Evolutionary conservation across 2,797 vertebrate genomes (phyloP).

Genomic region (Cryptoblepharus egeriae): DNA sequence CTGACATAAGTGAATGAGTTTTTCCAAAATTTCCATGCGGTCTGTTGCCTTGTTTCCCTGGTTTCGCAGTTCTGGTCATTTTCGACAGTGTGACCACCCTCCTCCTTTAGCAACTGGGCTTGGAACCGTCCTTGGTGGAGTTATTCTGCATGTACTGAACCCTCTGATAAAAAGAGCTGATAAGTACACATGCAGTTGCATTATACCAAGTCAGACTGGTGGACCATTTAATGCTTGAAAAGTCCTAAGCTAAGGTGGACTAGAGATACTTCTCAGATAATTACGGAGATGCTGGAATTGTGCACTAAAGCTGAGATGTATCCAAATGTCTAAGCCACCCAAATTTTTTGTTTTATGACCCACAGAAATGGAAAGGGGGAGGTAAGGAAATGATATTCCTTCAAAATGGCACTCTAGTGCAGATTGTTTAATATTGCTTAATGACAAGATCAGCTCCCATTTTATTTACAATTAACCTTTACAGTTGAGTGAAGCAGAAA

Average conservation of each 20-base stretch:
- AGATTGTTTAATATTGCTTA: neutral
- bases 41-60: too few species aligned
- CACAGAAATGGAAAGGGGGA: too few species aligned
- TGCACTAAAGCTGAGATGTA: neutral
- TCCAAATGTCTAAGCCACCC: neutral
- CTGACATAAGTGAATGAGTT: too few species aligned
- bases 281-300: too few species aligned
- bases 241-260: too few species aligned
- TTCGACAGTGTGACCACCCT: too few species aligned
- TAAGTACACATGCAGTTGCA: neutral
- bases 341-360: neutral
- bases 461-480: slow-evolving; percentile 31
- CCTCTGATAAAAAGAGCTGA: neutral
- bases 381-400: neutral
- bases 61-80: too few species aligned
- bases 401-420: neutral
- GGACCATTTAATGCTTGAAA: neutral
- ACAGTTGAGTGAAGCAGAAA: slow-evolving; percentile 4
- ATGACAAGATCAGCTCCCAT: neutral
- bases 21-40: too few species aligned
- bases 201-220: neutral
- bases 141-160: too few species aligned
- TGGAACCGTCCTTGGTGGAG: too few species aligned
- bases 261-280: too few species aligned
- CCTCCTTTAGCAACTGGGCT: too few species aligned